These are phyloP conservation scores for Cyclura pinguis DNA, from an alignment of 2,797 vertebrate species.

Conservation along the genomic window DNA sequence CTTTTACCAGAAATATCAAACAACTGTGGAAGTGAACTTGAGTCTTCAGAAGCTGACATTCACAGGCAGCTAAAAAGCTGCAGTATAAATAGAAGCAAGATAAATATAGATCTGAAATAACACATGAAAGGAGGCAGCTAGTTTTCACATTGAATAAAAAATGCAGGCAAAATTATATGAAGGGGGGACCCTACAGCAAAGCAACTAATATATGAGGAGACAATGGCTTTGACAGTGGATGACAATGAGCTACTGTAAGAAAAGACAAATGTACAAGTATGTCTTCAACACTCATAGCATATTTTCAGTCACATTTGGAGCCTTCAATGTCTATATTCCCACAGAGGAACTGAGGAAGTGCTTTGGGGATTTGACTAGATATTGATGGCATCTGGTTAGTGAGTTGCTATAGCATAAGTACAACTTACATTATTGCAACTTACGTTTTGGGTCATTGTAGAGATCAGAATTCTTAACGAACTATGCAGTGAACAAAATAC, in stretches of 20 bases:
- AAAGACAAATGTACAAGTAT: background rate
- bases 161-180: background rate
- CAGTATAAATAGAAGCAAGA: background rate
- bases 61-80: slow-evolving; percentile 7
- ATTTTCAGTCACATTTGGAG: background rate
- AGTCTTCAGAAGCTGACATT: background rate
- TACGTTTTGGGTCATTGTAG: no score
- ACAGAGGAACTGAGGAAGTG: background rate
- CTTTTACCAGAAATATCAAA: slow-evolving; percentile 20
- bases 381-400: background rate
- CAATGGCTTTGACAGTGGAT: background rate
- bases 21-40: background rate
- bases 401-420: no score
- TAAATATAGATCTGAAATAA: slow-evolving; percentile 30
- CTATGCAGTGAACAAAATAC: no score
- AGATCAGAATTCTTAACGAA: no score
- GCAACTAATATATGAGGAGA: background rate
- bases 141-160: background rate
- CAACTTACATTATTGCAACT: no score
- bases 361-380: background rate
- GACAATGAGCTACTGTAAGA: background rate
- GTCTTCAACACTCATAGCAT: background rate
- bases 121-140: slow-evolving; percentile 13
- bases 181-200: background rate
- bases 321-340: background rate